phyloP scores from a whole-genome alignment of 2,113 vertebrate genomes.

The Isurus oxyrinchus region DNA sequence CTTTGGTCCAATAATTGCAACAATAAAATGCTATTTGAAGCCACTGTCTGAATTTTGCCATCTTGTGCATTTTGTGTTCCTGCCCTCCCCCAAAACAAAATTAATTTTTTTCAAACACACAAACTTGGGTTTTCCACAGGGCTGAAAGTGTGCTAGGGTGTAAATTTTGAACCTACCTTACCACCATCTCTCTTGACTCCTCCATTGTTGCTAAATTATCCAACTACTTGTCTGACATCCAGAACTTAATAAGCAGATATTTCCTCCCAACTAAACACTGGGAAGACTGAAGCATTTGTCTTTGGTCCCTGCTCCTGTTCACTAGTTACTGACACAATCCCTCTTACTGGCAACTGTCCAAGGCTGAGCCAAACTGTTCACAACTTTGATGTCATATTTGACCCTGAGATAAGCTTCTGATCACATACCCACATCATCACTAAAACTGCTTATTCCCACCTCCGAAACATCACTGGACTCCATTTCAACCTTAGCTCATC shows the following conservation, averaged over 20 bases:
- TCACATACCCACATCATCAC: not conserved
- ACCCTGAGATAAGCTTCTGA: not conserved
- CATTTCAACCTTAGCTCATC: no score
- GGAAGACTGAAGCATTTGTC: not conserved
- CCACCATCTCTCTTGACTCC: not conserved
- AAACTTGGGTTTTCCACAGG: not conserved
- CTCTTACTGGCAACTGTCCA: not conserved
- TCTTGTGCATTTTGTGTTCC: not conserved
- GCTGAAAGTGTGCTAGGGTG: not conserved
- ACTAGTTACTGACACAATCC: no score
- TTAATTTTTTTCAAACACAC: not conserved
- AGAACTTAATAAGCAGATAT: not conserved
- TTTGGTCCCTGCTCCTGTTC: no score
- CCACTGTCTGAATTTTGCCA: not conserved
- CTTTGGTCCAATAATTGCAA: not conserved
- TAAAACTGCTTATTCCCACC: not conserved
- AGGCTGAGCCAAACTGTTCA: not conserved
- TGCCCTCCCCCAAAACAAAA: not conserved
- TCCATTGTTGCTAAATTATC: not conserved
- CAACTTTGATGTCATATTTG: not conserved
- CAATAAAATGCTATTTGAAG: not conserved
- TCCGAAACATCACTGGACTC: not conserved
- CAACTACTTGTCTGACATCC: not conserved
- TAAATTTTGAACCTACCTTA: not conserved
- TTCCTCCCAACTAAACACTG: not conserved